These are phyloP conservation scores for Chiloscyllium plagiosum DNA, from an alignment of 2,113 vertebrate genomes.

Conservation along the genomic window DNA sequence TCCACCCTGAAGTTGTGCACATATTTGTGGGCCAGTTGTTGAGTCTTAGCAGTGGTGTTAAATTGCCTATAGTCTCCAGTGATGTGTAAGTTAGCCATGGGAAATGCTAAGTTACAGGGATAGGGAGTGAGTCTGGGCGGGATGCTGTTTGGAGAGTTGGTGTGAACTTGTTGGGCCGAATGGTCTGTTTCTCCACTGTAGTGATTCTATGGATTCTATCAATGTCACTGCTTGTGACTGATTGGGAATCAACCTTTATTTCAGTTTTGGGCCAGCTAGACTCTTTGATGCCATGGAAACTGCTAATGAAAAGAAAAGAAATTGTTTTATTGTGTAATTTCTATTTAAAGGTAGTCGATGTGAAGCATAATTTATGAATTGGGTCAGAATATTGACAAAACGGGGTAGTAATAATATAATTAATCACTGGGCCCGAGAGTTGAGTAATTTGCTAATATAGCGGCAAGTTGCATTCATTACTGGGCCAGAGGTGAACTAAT, in stretches of 20 bases:
- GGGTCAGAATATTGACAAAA: not conserved
- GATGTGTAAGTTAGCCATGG: too few species aligned
- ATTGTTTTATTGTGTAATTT: too few species aligned
- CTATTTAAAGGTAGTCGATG: not conserved
- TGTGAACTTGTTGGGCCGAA: too few species aligned
- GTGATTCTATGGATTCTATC: too few species aligned
- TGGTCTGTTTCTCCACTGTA: too few species aligned
- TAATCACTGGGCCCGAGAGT: not conserved
- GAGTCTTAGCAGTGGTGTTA: not conserved
- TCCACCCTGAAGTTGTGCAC: not conserved
- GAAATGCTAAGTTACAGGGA: too few species aligned
- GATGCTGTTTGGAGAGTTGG: too few species aligned
- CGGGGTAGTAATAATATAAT: not conserved
- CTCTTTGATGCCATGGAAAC: not conserved
- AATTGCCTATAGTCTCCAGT: too few species aligned
- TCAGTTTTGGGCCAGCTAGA: not conserved
- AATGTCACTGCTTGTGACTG: not conserved
- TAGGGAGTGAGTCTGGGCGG: too few species aligned
- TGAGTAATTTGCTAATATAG: not conserved
- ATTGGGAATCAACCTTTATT: not conserved
- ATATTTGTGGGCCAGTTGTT: not conserved
- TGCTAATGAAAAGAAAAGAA: too few species aligned
- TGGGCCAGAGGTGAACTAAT: not conserved
- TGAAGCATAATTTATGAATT: conserved; percentile 3
- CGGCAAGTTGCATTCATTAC: not conserved